Evolutionary conservation across 35 echinoderm and acorn worm genomes (phyloP).

Genomic region (Heliocidaris erythrogramma): DNA sequence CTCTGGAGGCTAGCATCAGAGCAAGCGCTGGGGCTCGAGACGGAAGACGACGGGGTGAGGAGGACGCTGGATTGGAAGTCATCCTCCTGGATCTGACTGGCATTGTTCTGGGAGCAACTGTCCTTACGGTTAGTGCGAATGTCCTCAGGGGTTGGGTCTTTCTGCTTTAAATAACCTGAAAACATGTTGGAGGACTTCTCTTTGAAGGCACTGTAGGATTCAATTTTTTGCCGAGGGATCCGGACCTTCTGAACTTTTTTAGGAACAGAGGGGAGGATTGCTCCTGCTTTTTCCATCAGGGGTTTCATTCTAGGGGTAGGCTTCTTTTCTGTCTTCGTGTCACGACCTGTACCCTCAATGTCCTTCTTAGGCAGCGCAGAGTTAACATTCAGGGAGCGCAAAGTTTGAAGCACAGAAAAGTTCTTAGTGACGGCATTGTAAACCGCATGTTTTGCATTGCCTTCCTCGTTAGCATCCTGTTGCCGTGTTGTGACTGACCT

Average conservation of each 20-base stretch:
- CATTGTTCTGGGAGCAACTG: neutral
- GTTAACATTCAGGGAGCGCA: neutral
- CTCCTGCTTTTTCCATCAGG: neutral
- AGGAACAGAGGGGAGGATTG: neutral
- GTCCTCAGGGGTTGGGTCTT: neutral
- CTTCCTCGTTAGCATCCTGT: neutral
- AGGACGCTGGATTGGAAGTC: constrained; percentile 24
- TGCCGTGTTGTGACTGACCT: neutral
- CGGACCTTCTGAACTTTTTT: neutral
- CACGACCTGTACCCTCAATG: neutral
- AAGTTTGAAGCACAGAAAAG: neutral
- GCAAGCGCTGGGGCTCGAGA: constrained; percentile 64
- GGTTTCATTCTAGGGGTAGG: neutral
- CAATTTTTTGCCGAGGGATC: neutral
- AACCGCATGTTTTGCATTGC: neutral
- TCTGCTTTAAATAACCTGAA: neutral
- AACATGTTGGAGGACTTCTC: neutral
- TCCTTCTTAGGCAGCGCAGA: neutral
- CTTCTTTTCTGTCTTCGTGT: neutral
- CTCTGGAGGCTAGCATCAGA: constrained; percentile 50
- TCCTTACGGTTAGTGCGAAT: neutral
- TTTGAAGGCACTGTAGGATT: constrained; percentile 24
- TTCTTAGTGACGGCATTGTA: neutral
- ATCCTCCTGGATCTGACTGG: neutral
- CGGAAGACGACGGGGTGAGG: constrained; percentile 46